Evolutionary conservation across 2,888 invertebrate species (phyloP).

Genomic region (Cryptocephalus moraei): DNA sequence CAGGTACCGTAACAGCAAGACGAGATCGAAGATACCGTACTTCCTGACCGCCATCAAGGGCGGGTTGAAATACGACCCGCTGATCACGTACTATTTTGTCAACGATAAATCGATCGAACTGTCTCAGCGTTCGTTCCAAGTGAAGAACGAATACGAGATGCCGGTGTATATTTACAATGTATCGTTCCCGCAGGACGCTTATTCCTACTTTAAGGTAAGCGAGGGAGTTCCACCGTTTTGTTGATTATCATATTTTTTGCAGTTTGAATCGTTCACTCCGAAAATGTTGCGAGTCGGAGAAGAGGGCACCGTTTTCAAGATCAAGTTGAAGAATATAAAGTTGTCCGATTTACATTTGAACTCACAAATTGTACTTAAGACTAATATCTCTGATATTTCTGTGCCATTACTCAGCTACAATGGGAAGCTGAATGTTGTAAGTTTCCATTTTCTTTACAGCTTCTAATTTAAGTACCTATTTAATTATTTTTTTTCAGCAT

Average conservation of each 20-base stretch:
- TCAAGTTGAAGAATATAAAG: conserved; percentile 43
- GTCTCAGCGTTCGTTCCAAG: conserved; percentile 40
- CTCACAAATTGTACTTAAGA: conserved; percentile 54
- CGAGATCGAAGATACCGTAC: conserved; percentile 53
- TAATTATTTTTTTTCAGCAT: conserved; percentile 23
- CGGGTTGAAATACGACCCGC: conserved; percentile 46
- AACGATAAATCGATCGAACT: conserved; percentile 29
- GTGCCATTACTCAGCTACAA: conserved; percentile 64
- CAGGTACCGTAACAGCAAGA: conserved; percentile 40
- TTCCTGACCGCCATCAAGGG: conserved; percentile 48
- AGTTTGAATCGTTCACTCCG: conserved; percentile 53
- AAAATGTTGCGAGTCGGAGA: conserved; percentile 49
- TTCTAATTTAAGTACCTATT: no score
- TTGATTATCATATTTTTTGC: conserved; percentile 19
- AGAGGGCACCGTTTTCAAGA: conserved; percentile 46
- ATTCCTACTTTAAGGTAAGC: conserved; percentile 21
- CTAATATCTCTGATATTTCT: conserved; percentile 62
- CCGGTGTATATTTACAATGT: conserved; percentile 65
- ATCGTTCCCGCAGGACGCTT: conserved; percentile 50
- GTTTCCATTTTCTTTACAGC: conserved; percentile 10
- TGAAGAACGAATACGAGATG: conserved; percentile 64
- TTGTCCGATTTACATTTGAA: conserved; percentile 47
- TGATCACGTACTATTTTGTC: conserved; percentile 42
- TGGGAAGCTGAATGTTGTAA: conserved; percentile 54
- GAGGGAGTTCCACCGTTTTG: background rate